phyloP scores from a whole-genome alignment of 2,797 vertebrate genomes.

The Allobates femoralis region DNA sequence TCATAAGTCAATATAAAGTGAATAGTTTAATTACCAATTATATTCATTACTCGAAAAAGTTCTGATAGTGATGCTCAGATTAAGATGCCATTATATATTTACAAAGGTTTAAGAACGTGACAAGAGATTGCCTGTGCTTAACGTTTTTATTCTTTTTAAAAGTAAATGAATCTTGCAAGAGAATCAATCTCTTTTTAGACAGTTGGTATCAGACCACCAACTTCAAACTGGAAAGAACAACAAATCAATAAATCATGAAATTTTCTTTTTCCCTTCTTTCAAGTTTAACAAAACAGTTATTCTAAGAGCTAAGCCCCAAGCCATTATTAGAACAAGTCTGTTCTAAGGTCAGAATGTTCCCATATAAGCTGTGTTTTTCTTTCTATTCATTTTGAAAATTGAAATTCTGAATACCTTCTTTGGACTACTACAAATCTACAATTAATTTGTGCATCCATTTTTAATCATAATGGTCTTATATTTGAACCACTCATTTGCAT shows the following conservation, averaged over 20 bases:
- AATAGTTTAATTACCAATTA: not conserved
- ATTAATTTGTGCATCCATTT: not conserved
- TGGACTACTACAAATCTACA: slow-evolving; percentile 3
- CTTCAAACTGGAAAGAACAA: slow-evolving; percentile 67
- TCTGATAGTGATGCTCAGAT: not conserved
- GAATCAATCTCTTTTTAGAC: slow-evolving; percentile 67
- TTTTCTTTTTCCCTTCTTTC: slow-evolving; percentile 66
- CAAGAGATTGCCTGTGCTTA: not conserved
- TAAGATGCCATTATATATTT: not conserved
- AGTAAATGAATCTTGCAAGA: slow-evolving; percentile 58
- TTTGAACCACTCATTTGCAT: too few relatives aligned
- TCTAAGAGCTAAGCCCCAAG: slow-evolving; percentile 66
- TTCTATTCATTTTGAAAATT: not conserved
- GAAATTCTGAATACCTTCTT: not conserved
- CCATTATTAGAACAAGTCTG: slow-evolving; percentile 63
- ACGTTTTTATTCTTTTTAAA: not conserved
- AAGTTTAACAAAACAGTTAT: slow-evolving; percentile 70
- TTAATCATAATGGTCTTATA: not conserved
- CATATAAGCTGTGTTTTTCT: slow-evolving; percentile 43
- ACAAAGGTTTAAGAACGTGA: slow-evolving; percentile 1
- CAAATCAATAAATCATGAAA: slow-evolving; percentile 72
- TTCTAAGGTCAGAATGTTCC: slow-evolving; percentile 65
- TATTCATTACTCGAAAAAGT: not conserved
- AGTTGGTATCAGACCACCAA: slow-evolving; percentile 65
- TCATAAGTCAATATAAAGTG: not conserved